phyloP scores from a whole-genome alignment of 35 echinoderm and acorn worm species.

The Stichopus chloronotus region DNA sequence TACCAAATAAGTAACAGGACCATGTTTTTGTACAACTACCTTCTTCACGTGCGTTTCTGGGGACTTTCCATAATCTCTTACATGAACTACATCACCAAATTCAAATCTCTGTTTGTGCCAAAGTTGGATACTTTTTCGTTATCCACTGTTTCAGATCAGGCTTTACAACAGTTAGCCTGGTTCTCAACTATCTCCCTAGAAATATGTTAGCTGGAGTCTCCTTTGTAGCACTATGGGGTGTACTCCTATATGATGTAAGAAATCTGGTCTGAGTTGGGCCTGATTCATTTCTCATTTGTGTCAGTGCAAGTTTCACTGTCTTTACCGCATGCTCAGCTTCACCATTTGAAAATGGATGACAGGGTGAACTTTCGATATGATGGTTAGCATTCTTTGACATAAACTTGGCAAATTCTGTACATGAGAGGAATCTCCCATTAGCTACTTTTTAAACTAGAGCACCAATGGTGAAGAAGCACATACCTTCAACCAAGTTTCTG shows the following conservation, averaged over 20 bases:
- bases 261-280: too few species aligned
- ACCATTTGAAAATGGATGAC: neutral
- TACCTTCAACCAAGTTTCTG: too few species aligned
- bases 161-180: neutral
- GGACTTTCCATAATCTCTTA: neutral
- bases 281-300: too few species aligned
- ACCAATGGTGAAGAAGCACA: too few species aligned
- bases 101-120: conserved; percentile 10
- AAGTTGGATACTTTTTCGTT: neutral
- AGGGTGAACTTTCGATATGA: neutral
- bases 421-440: too few species aligned
- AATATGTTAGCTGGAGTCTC: conserved; percentile 2
- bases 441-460: too few species aligned
- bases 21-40: neutral
- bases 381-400: too few species aligned
- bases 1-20: neutral
- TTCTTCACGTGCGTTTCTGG: neutral
- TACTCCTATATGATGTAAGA: too few species aligned
- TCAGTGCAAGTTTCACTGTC: neutral
- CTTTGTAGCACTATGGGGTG: neutral
- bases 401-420: too few species aligned
- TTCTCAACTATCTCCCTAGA: neutral
- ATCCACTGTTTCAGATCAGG: neutral
- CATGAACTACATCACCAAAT: conserved; percentile 16
- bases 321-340: neutral